These are phyloP conservation scores for Myotis lucifugus DNA, from an alignment of 2,113 vertebrate genomes.

Conservation along the genomic window DNA sequence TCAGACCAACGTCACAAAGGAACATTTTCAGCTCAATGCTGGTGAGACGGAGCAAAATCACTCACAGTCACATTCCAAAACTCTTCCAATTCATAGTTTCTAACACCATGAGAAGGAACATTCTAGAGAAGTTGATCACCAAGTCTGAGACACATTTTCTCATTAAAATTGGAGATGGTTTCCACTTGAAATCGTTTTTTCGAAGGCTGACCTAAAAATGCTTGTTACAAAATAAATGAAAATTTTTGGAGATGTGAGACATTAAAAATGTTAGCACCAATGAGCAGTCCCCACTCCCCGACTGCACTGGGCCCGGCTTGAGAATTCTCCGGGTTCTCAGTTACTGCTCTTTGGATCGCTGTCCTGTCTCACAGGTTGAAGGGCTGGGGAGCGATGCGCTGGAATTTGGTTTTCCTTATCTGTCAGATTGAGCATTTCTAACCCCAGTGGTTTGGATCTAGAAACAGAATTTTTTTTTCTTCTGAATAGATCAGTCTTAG, in stretches of 20 bases:
- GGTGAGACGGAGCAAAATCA: conserved; percentile 31
- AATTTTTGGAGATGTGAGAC: conserved; percentile 12
- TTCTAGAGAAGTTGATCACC: conserved; percentile 20
- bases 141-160: conserved; percentile 52
- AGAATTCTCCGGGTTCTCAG: neutral
- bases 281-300: neutral
- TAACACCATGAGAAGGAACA: conserved; percentile 13
- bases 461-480: neutral
- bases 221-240: conserved; percentile 46
- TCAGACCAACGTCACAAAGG: conserved; percentile 18
- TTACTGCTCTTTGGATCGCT: neutral
- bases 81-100: conserved; percentile 46
- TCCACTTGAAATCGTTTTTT: conserved; percentile 46
- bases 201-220: conserved; percentile 36
- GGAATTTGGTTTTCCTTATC: neutral
- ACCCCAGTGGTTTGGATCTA: neutral
- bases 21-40: neutral
- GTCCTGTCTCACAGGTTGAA: neutral
- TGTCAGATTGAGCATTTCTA: neutral
- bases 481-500: neutral
- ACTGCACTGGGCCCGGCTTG: neutral
- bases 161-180: conserved; percentile 45
- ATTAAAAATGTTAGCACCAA: neutral
- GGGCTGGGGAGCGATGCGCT: neutral
- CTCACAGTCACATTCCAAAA: conserved; percentile 27